Conservation (phyloP, 1,140 invertebrate species). For the Panagrolaimus sp. region DNA sequence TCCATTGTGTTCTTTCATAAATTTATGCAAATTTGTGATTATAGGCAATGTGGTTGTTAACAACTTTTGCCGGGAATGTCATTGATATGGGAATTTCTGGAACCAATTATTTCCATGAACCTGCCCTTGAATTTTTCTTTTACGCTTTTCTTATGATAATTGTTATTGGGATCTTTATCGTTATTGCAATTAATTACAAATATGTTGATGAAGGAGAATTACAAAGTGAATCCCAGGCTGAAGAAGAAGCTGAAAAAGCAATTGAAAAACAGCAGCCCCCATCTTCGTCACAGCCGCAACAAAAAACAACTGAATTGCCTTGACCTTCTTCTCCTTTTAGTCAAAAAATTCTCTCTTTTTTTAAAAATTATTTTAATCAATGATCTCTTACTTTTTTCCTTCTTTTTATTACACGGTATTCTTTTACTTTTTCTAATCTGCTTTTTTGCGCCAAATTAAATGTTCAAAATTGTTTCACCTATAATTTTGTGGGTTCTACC, state of each 20-base stretch:
- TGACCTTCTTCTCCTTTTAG: too few relatives aligned
- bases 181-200: conserved; percentile 36
- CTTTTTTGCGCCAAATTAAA: too few relatives aligned
- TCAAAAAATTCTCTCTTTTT: too few relatives aligned
- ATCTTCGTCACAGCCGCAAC: too few relatives aligned
- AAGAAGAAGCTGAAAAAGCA: not conserved
- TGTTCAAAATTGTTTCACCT: too few relatives aligned
- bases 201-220: conserved; percentile 33
- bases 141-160: conserved; percentile 53
- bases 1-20: not conserved
- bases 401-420: too few relatives aligned
- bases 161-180: conserved; percentile 51
- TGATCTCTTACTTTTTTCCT: too few relatives aligned
- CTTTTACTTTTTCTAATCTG: too few relatives aligned
- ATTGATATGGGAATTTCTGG: conserved; percentile 50
- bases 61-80: conserved; percentile 55
- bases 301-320: too few relatives aligned
- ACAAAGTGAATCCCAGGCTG: not conserved
- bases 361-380: too few relatives aligned
- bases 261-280: too few relatives aligned
- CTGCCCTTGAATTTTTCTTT: conserved; percentile 55
- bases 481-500: too few relatives aligned
- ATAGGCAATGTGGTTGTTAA: conserved; percentile 56
- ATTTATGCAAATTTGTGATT: conserved; percentile 24
- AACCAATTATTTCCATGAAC: conserved; percentile 46